Evolutionary conservation across 1,140 invertebrate genomes (phyloP), one percentile per base, ranked within the genome.

Genomic region (Drosophila azteca): DNA sequence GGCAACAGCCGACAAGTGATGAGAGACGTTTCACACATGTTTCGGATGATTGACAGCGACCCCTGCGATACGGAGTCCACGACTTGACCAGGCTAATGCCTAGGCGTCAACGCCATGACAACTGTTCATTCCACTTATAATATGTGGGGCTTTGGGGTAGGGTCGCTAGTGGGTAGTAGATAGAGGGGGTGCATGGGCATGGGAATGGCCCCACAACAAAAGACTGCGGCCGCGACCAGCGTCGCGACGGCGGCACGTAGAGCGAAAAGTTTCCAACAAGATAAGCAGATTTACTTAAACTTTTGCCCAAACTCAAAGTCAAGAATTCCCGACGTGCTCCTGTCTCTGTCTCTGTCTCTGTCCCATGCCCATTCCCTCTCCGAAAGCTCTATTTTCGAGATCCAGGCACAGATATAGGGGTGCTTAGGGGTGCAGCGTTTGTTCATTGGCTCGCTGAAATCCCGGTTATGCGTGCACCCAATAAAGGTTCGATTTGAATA

Each of bases 271-370:
- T 85, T 75, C 48, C 45, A 84, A 73, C 82, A 85, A 85, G 82
- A 87, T 87, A 87, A 87, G 79, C 83, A 87, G 83, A 87, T 87
- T 88, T 88, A 82, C 83, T 88, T 83, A 69, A 87, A 87, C 79
- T 87, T 87, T 87, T 75, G 48, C 44, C 44, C 51, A 70, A 70
- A 70, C 65, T 70, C 77, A 81, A 85, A 77, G 67, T 85, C 81
- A 75, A 74, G 66, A 67, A 72, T 76, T 79, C 75, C 39, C 79
- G 83, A 88, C 78, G 79, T 79, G 84, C 70, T 63, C 8, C 64
- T 53, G 72, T 58, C 61, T 45, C 46, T 64, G 52, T 29, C 22
- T 8, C 64, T 53, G 72, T 58, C 61, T 45, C 46, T 64, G 52
- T 29, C 22, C 50, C 4, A 11, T 31, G 54, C 29, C 15, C 11